phyloP scores from a whole-genome alignment of 2,888 invertebrate genomes.

The Lochmaea capreae region DNA sequence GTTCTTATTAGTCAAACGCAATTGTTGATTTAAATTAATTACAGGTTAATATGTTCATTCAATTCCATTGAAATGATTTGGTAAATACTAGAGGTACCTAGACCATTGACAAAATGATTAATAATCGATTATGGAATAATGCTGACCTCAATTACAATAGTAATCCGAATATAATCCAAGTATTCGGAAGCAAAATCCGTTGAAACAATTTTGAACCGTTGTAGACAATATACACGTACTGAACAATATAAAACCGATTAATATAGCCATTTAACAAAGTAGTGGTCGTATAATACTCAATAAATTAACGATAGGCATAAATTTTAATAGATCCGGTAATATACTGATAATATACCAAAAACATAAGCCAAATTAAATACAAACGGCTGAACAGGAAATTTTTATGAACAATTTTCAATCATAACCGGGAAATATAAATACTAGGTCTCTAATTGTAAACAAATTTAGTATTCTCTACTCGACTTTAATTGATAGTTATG shows the following conservation, averaged over 20 bases:
- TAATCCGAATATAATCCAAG: conserved; percentile 25
- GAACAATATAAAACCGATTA: conserved; percentile 28
- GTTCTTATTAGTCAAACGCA: neutral
- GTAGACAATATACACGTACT: conserved; percentile 16
- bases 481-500: neutral
- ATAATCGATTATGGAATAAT: conserved; percentile 11
- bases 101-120: conserved; percentile 10
- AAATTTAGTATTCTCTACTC: neutral
- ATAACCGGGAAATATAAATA: neutral
- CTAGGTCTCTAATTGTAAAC: neutral
- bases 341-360: conserved; percentile 50
- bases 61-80: conserved; percentile 4
- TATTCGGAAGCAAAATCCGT: conserved; percentile 12
- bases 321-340: conserved; percentile 49
- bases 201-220: conserved; percentile 22
- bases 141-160: conserved; percentile 12
- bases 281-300: conserved; percentile 29
- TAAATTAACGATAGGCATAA: conserved; percentile 50
- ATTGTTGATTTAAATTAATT: neutral
- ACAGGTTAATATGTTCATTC: neutral
- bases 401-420: conserved; percentile 18
- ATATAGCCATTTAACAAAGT: conserved; percentile 15
- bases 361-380: conserved; percentile 47
- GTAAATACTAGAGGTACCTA: neutral
- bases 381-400: conserved; percentile 39